These are phyloP conservation scores for Germaria angustata DNA, from an alignment of 2,888 invertebrate genomes.

Conservation along the genomic window DNA sequence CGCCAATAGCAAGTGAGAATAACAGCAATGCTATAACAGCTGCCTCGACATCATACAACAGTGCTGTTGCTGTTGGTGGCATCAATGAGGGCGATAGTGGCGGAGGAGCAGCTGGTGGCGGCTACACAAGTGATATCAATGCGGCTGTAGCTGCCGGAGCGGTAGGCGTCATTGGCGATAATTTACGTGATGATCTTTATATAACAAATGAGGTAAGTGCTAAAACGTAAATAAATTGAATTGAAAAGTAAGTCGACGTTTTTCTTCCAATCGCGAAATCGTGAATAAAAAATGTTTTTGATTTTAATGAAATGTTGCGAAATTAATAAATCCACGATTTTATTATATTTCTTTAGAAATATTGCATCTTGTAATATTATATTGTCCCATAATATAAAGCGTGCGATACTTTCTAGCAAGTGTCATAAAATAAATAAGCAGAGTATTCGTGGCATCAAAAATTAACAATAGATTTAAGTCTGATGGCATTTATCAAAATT, in stretches of 20 bases:
- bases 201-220: slow-evolving; percentile 69
- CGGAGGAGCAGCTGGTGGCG: slow-evolving; percentile 12
- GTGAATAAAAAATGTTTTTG: no score
- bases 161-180: slow-evolving; percentile 64
- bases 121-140: slow-evolving; percentile 55
- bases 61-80: slow-evolving; percentile 38
- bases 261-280: no score
- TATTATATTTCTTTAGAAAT: no score
- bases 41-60: slow-evolving; percentile 60
- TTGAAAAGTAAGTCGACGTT: background rate
- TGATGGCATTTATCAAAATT: no score
- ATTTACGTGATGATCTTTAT: slow-evolving; percentile 74
- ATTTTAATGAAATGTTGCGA: no score
- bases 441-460: no score
- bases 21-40: slow-evolving; percentile 64
- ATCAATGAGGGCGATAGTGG: slow-evolving; percentile 11
- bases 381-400: no score
- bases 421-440: no score
- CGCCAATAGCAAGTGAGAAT: slow-evolving; percentile 71
- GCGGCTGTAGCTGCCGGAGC: slow-evolving; percentile 56
- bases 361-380: no score
- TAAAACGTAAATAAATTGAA: background rate
- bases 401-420: no score
- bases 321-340: no score
- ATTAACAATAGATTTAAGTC: no score